Percentiles rank a stretch among this genome's conserved stretches.
These are phyloP conservation scores for Amphipoea lucens DNA, from an alignment of 2,888 invertebrate genomes.

Conservation along the genomic window DNA sequence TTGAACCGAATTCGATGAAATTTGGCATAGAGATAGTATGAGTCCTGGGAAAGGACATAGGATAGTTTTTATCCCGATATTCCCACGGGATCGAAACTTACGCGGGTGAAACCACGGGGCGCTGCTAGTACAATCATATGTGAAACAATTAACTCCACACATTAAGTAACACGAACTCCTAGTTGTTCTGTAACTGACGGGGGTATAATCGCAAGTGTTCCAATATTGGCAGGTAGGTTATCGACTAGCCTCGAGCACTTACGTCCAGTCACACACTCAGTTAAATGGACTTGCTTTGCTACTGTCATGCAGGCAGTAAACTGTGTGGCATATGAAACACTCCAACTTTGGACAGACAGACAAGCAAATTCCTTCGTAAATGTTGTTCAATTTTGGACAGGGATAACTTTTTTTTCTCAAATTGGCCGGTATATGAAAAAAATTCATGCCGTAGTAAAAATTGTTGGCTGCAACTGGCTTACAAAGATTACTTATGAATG, in stretches of 20 bases:
- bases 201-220: constrained; percentile 20
- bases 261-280: constrained; percentile 9
- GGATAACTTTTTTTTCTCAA: background rate
- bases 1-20: no score
- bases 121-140: background rate
- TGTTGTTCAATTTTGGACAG: background rate
- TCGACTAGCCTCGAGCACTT: constrained; percentile 12
- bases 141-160: background rate
- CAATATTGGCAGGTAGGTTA: constrained; percentile 31
- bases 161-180: background rate
- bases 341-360: background rate
- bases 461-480: background rate
- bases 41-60: no score
- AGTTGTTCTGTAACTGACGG: constrained; percentile 6
- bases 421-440: background rate
- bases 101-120: no score
- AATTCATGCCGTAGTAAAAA: background rate
- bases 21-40: no score
- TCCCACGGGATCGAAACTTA: no score
- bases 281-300: constrained; percentile 13
- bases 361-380: background rate
- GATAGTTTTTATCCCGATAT: no score
- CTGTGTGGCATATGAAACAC: background rate
- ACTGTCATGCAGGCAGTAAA: background rate
- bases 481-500: background rate